A percentile compares a stretch with the other conserved stretches of the same genome.
Conservation (phyloP, 1,140 invertebrate genomes). For the Drosophila biarmipes region DNA sequence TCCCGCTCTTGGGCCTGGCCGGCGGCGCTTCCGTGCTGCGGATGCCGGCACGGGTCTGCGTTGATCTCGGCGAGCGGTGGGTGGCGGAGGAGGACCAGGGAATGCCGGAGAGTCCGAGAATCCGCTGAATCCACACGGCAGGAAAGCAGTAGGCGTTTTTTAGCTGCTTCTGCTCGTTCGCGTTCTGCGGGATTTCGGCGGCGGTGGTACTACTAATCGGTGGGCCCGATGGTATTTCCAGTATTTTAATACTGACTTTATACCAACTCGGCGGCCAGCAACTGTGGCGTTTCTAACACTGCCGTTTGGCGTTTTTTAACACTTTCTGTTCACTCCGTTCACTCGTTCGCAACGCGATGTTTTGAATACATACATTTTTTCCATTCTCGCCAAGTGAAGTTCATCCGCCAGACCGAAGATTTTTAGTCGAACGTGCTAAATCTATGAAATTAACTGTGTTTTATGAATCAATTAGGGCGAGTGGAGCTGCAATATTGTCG, state of each 20-base stretch:
- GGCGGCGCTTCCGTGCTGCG: neutral
- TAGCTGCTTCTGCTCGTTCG: neutral
- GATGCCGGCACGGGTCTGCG: neutral
- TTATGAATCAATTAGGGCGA: conserved; percentile 76
- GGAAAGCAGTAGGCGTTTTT: conserved; percentile 1
- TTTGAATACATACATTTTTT: conserved; percentile 80
- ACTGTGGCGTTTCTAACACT: no score
- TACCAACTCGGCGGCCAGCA: no score
- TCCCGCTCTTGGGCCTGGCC: conserved; percentile 3
- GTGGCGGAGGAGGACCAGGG: no score
- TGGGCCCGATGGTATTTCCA: no score
- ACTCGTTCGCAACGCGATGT: conserved; percentile 41
- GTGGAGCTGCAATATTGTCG: conserved; percentile 65
- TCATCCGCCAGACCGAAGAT: conserved; percentile 70
- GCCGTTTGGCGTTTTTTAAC: no score
- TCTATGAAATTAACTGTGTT: conserved; percentile 71
- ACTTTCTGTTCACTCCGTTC: conserved; percentile 6
- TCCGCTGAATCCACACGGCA: conserved; percentile 4
- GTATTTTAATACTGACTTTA: no score
- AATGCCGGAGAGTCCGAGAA: conserved; percentile 1
- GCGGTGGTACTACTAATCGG: no score
- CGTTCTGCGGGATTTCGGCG: no score
- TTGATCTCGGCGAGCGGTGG: neutral
- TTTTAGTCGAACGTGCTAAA: conserved; percentile 63
- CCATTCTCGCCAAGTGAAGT: conserved; percentile 74